Conservation (phyloP, 2,888 invertebrate genomes). For the Caprella mutica region DNA sequence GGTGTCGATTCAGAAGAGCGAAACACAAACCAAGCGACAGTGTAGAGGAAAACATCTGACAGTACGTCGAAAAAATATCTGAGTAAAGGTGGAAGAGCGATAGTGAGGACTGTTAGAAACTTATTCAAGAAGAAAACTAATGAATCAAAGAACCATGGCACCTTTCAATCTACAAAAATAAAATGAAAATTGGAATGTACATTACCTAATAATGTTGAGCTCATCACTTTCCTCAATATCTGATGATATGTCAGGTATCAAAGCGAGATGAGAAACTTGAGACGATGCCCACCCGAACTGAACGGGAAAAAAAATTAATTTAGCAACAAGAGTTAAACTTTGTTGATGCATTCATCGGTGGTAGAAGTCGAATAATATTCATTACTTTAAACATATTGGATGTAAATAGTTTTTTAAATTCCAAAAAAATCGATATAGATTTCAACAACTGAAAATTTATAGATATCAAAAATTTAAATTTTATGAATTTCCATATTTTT, state of each 20-base stretch:
- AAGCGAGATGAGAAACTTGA: conserved; percentile 81
- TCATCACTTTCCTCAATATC: conserved; percentile 61
- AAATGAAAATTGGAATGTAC: too few relatives aligned
- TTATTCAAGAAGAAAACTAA: too few relatives aligned
- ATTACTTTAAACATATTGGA: not conserved
- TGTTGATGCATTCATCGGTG: not conserved
- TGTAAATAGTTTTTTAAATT: not conserved
- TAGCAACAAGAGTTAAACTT: not conserved
- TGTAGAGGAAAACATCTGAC: conserved; percentile 71
- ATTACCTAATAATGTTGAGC: conserved; percentile 62
- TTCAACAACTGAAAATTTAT: too few relatives aligned
- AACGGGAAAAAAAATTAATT: conserved; percentile 57
- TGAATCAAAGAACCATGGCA: too few relatives aligned
- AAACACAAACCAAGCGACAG: conserved; percentile 54
- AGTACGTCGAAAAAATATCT: conserved; percentile 81
- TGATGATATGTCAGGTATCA: conserved; percentile 69
- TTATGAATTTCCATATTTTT: too few relatives aligned
- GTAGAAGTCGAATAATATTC: not conserved
- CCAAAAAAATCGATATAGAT: too few relatives aligned
- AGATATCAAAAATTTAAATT: too few relatives aligned
- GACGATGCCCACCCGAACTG: conserved; percentile 89
- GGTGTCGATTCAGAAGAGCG: not conserved
- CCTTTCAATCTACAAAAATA: too few relatives aligned
- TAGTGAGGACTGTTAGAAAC: too few relatives aligned
- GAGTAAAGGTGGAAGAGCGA: conserved; percentile 35